Evolutionary conservation across 2,888 invertebrate species (phyloP), one percentile per base, ranked within the genome.

Genomic region (Sinodicranocentrus sp.): DNA sequence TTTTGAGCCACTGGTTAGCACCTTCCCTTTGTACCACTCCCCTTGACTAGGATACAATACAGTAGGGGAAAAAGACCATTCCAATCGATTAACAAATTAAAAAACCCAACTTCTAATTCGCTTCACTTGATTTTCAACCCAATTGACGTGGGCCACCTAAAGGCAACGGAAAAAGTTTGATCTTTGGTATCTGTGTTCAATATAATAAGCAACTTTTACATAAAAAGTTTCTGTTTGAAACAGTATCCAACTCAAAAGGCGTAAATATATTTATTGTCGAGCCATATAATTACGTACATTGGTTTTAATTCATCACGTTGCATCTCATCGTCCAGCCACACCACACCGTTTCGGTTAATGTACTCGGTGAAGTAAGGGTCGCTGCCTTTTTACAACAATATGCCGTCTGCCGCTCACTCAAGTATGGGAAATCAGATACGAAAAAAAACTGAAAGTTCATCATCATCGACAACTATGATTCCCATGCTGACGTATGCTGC

Each of bases 31-130:
- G 17, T 23, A 21, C 23, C 39, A 17, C 44, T 63, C 39, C 2
- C 21, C 19, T 10, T 33, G 21, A 65, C 72, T 57, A 52, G 61
- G 25, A 43, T 44, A 59, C 44, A 33, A 77, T 76, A 48, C 52
- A 73, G 48, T 73, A 25, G 21, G 44, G 28, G 13, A 67, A 75
- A 79, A 82, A 82, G 77, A 19, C 65, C 67, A 84, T 84, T 84
- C 83, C 77, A 67, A 68, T 78, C 77, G 73, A 78, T 78, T 77
- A 72, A 78, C 79, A 75, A 84, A 84, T 84, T 84, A 84, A 84
- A 84, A 79, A 77, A 63, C 65, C 65, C 77, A 63, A 83, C 52
- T 70, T 78, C n/a, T 48, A 68, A 77, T 77, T 79, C 84, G 70
- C 67, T 77, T 79, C 79, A 70, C 79, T 79, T 84, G 73, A 75